Conservation (phyloP, 2,888 invertebrate species). For the Coelinius sp. region DNA sequence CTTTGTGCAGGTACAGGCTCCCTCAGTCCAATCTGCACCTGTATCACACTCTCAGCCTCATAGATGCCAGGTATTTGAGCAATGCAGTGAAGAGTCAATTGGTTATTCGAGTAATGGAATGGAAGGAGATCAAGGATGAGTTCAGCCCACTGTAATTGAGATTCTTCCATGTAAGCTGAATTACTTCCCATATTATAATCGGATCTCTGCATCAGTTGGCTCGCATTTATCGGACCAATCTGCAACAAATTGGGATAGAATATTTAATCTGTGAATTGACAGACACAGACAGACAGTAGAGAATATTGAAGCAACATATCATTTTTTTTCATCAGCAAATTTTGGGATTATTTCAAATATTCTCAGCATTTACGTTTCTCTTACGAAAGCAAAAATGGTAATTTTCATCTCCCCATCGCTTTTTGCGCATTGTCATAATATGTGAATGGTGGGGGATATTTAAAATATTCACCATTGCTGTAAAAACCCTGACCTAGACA, state of each 20-base stretch:
- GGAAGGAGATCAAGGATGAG: conserved; percentile 75
- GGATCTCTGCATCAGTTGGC: not conserved
- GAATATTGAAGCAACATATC: too few relatives aligned
- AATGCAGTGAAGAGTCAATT: conserved; percentile 80
- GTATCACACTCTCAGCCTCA: conserved; percentile 76
- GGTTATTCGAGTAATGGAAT: conserved; percentile 76
- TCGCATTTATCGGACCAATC: conserved; percentile 14
- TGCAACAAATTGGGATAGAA: not conserved
- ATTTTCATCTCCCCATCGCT: not conserved
- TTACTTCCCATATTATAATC: conserved; percentile 15
- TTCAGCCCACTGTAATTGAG: conserved; percentile 74
- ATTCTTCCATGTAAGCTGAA: conserved; percentile 2
- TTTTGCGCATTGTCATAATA: conserved; percentile 10
- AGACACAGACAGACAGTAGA: too few relatives aligned
- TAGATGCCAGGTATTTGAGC: conserved; percentile 81
- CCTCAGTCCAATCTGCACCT: conserved; percentile 78
- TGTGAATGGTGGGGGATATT: not conserved
- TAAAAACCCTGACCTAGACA: conserved; percentile 8
- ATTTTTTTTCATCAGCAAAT: too few relatives aligned
- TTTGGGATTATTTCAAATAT: too few relatives aligned
- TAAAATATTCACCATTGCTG: not conserved
- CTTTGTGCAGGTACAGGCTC: conserved; percentile 87
- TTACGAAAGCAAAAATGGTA: too few relatives aligned
- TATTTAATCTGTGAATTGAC: not conserved
- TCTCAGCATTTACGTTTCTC: too few relatives aligned